phyloP scores from a whole-genome alignment of 2,888 invertebrate genomes.

The Eudasyphora cyanicolor region DNA sequence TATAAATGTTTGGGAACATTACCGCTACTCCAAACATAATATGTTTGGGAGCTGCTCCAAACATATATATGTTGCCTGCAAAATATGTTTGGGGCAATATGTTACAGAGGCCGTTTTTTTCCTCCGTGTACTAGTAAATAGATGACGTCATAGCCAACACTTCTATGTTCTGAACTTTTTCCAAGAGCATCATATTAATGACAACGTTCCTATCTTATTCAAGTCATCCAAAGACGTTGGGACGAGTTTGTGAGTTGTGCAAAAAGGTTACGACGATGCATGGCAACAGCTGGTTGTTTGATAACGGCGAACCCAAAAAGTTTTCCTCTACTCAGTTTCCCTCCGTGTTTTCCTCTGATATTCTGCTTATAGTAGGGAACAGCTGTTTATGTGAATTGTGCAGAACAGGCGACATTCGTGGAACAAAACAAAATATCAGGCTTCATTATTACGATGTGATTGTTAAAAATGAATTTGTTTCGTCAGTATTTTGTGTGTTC shows the following conservation, averaged over 20 bases:
- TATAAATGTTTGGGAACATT: too few relatives aligned
- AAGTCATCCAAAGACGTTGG: not conserved
- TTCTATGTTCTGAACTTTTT: not conserved
- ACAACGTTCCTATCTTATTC: not conserved
- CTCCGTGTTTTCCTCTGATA: not conserved
- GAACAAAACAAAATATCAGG: slow-evolving; percentile 11
- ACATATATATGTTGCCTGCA: too few relatives aligned
- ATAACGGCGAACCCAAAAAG: not conserved
- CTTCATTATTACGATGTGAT: slow-evolving; percentile 3
- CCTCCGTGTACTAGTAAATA: too few relatives aligned
- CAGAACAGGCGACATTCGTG: not conserved
- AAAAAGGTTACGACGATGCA: slow-evolving; percentile 1
- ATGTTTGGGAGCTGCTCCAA: not conserved
- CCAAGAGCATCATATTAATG: not conserved
- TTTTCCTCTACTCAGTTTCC: not conserved
- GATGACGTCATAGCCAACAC: not conserved
- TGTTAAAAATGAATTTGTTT: slow-evolving; percentile 30
- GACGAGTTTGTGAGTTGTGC: not conserved
- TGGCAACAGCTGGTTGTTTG: slow-evolving; percentile 19
- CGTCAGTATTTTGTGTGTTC: not conserved
- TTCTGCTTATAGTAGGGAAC: not conserved
- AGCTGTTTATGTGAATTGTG: slow-evolving; percentile 1
- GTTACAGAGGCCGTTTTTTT: too few relatives aligned
- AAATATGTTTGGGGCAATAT: too few relatives aligned
- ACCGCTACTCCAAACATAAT: too few relatives aligned